Conservation (phyloP, 2,797 vertebrate genomes). For the Chrosomus eos region DNA sequence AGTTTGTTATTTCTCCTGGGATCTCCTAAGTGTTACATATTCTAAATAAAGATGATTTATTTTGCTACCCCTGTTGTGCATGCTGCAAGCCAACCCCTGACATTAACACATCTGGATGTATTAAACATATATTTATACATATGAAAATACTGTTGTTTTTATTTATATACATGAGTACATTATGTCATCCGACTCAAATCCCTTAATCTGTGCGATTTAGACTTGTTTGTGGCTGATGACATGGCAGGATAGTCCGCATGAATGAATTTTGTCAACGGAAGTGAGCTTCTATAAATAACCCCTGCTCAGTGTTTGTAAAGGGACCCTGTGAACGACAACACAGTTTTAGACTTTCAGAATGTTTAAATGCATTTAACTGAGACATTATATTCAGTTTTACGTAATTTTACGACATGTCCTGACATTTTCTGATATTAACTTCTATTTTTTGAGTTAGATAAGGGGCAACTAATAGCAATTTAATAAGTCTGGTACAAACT, state of each 20-base stretch:
- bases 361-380: not conserved
- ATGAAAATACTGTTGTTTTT: not conserved
- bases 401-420: not conserved
- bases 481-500: constrained; percentile 6
- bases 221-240: constrained; percentile 11
- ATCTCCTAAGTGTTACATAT: not conserved
- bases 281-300: not conserved
- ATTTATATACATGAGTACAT: constrained; percentile 4
- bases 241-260: not conserved
- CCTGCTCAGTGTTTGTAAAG: not conserved
- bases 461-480: not conserved
- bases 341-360: not conserved
- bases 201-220: constrained; percentile 14
- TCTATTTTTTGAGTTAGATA: not conserved
- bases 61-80: not conserved
- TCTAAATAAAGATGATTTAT: not conserved
- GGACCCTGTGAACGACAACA: not conserved
- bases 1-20: not conserved
- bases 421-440: not conserved
- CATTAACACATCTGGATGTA: not conserved
- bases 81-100: not conserved
- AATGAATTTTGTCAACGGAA: not conserved
- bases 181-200: constrained; percentile 2
- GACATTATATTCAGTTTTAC: not conserved
- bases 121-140: not conserved